Conservation (phyloP, 2,797 vertebrate genomes). For the Podarcis siculus region DNA sequence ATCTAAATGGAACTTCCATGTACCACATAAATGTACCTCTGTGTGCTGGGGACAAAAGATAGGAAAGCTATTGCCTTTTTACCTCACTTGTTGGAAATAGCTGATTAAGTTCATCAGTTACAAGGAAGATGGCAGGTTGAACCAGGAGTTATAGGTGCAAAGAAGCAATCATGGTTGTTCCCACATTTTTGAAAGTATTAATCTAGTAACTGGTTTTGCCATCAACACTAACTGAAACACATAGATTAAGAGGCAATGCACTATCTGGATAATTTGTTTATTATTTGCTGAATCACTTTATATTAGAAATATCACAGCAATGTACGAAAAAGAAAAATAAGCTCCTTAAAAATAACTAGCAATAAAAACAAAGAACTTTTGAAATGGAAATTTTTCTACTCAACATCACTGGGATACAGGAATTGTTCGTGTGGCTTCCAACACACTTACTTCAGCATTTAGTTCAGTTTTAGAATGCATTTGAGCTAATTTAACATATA, state of each 20-base stretch:
- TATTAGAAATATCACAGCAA: no score
- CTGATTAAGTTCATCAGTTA: background rate
- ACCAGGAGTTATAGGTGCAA: background rate
- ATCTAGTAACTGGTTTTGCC: background rate
- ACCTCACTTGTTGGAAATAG: background rate
- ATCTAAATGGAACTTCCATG: no score
- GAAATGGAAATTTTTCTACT: no score
- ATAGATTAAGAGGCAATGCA: background rate
- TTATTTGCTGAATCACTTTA: no score
- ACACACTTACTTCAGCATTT: background rate
- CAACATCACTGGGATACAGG: background rate
- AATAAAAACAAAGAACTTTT: no score
- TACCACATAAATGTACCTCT: no score
- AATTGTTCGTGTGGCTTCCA: background rate
- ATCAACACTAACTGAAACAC: background rate
- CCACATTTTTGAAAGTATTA: background rate
- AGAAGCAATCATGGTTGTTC: background rate
- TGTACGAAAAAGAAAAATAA: no score
- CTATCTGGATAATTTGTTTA: background rate
- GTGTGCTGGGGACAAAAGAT: no score
- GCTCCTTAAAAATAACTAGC: no score
- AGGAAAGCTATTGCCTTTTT: no score
- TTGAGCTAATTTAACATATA: background rate
- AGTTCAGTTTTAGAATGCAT: background rate
- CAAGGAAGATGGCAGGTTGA: background rate